Evolutionary conservation across 2,797 vertebrate species (phyloP).

Genomic region (Pachyuromys duprasi): DNA sequence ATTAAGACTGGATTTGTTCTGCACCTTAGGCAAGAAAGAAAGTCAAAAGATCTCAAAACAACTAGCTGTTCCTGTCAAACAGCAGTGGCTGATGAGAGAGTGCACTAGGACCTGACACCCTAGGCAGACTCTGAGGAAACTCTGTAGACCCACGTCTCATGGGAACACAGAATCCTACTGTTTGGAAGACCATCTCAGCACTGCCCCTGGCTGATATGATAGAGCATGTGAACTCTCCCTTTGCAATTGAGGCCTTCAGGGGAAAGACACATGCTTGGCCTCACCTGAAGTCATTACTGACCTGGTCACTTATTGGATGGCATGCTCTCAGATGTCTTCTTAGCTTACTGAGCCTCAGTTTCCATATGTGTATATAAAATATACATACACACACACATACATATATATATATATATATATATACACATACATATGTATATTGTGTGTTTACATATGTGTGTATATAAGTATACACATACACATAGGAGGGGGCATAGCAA

Average conservation of each 20-base stretch:
- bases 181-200: not conserved
- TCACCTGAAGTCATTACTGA: not conserved
- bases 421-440: not conserved
- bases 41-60: not conserved
- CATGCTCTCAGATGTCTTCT: not conserved
- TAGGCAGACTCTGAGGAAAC: not conserved
- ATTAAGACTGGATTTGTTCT: not conserved
- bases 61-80: not conserved
- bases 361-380: not conserved
- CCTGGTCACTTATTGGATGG: not conserved
- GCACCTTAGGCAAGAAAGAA: not conserved
- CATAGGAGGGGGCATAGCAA: not conserved
- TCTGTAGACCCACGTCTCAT: not conserved
- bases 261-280: not conserved
- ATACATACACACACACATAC: not conserved
- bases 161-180: not conserved
- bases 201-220: not conserved
- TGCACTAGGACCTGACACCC: not conserved
- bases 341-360: not conserved
- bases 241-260: not conserved
- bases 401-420: not conserved
- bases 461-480: not conserved
- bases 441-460: not conserved
- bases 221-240: not conserved
- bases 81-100: accelerated